Conservation (phyloP, 2,797 vertebrate genomes). For the Sebastes kiyomatsui region DNA sequence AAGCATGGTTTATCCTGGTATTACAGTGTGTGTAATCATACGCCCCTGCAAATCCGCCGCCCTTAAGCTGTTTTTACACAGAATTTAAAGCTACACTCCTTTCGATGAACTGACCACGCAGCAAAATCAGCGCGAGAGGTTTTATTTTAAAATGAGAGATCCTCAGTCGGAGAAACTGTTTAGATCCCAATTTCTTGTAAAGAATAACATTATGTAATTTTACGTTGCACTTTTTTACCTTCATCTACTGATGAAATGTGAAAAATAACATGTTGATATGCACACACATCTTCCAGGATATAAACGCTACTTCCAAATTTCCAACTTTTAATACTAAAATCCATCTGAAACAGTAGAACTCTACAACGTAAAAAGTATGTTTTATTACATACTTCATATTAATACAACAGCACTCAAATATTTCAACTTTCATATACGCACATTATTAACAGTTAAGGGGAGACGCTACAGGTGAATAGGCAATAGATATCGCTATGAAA, state of each 20-base stretch:
- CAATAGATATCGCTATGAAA: no score
- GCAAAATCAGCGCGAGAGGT: neutral
- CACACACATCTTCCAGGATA: neutral
- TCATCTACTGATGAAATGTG: neutral
- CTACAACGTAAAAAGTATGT: neutral
- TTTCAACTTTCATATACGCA: neutral
- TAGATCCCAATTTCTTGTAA: neutral
- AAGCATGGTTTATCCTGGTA: conserved; percentile 67
- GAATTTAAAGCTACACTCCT: conserved; percentile 50
- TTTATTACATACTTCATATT: neutral
- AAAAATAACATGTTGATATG: neutral
- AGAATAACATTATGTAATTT: neutral
- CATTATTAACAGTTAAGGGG: neutral
- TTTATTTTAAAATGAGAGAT: neutral
- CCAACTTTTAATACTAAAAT: neutral
- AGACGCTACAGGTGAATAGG: no score
- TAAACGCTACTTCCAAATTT: neutral
- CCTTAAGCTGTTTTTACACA: conserved; percentile 55
- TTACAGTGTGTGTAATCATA: conserved; percentile 69
- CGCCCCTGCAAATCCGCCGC: conserved; percentile 48
- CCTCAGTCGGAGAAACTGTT: neutral
- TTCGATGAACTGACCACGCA: neutral
- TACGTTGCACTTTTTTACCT: neutral
- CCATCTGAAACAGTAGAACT: neutral
- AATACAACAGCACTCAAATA: neutral